Conservation (phyloP, 1,140 invertebrate species). For the Zeugodacus cucurbitae region DNA sequence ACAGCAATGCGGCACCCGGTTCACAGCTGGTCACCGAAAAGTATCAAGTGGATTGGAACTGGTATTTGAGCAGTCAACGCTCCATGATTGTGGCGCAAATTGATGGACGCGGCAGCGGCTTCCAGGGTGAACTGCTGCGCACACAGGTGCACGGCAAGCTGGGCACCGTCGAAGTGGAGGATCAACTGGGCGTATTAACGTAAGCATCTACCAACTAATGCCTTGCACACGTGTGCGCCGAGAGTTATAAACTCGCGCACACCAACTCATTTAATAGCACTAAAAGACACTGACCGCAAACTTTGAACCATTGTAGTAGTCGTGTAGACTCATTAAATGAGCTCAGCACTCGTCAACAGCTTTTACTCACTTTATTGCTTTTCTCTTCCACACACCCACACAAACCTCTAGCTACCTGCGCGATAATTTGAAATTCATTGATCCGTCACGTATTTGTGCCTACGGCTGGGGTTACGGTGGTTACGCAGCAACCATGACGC, state of each 20-base stretch:
- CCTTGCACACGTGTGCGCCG: not conserved
- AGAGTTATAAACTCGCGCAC: not conserved
- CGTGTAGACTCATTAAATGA: not conserved
- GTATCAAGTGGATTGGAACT: constrained; percentile 80
- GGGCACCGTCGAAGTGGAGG: constrained; percentile 78
- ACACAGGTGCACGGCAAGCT: constrained; percentile 78
- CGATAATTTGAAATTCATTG: constrained; percentile 80
- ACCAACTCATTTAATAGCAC: not conserved
- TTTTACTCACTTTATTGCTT: constrained; percentile 2
- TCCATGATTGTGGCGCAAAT: constrained; percentile 83
- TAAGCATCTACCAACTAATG: constrained; percentile 58
- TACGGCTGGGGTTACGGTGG: constrained; percentile 80
- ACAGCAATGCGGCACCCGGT: constrained; percentile 78
- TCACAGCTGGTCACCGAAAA: constrained; percentile 80
- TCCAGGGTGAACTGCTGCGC: constrained; percentile 78
- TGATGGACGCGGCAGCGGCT: constrained; percentile 82
- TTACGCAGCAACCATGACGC: constrained; percentile 77
- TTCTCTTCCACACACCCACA: not conserved
- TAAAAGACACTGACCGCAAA: no score
- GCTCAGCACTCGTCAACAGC: no score
- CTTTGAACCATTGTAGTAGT: not conserved
- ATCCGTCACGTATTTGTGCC: constrained; percentile 76
- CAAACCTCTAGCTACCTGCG: constrained; percentile 72
- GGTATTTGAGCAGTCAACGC: constrained; percentile 79
- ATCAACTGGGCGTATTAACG: constrained; percentile 86